A percentile compares a stretch with the other conserved stretches of the same genome.
These are phyloP conservation scores for Erpobdella octoculata DNA, from an alignment of 2,888 invertebrate genomes.

Conservation along the genomic window DNA sequence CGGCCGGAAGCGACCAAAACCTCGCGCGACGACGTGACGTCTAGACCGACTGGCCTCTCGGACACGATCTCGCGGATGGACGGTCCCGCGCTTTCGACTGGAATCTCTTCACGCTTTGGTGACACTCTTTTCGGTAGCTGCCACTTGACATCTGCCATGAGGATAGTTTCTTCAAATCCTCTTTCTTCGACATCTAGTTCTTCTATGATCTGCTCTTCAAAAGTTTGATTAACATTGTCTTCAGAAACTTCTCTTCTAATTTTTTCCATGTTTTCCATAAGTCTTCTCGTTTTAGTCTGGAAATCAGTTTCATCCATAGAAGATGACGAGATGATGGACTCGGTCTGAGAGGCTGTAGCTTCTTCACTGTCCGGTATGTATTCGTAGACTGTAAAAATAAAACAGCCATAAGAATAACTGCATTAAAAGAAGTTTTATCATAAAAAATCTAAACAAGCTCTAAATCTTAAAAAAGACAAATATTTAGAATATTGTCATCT, in stretches of 20 bases:
- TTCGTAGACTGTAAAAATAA: slow-evolving; percentile 67
- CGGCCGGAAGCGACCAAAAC: slow-evolving; percentile 15
- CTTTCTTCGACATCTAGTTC: slow-evolving; percentile 36
- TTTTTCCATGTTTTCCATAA: slow-evolving; percentile 38
- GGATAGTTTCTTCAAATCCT: slow-evolving; percentile 38
- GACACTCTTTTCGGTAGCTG: slow-evolving; percentile 32
- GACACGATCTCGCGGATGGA: neutral
- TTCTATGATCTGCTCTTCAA: slow-evolving; percentile 36
- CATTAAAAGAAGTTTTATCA: neutral
- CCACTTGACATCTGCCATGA: slow-evolving; percentile 41
- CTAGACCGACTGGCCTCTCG: neutral
- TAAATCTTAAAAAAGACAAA: neutral
- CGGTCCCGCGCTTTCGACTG: slow-evolving; percentile 20
- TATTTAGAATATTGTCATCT: neutral
- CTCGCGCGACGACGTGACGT: slow-evolving; percentile 6
- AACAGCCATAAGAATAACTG: neutral
- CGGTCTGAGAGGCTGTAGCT: slow-evolving; percentile 55
- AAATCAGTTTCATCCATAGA: slow-evolving; percentile 38
- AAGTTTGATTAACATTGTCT: slow-evolving; percentile 31
- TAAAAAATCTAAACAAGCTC: neutral
- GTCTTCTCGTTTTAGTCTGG: slow-evolving; percentile 37
- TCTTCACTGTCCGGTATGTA: slow-evolving; percentile 80
- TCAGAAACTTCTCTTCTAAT: slow-evolving; percentile 37
- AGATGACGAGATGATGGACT: slow-evolving; percentile 46
- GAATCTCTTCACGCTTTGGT: slow-evolving; percentile 26